Base-by-base conservation (phyloP, 2,888 invertebrate species). In the Patella ulyssiponensis region DNA sequence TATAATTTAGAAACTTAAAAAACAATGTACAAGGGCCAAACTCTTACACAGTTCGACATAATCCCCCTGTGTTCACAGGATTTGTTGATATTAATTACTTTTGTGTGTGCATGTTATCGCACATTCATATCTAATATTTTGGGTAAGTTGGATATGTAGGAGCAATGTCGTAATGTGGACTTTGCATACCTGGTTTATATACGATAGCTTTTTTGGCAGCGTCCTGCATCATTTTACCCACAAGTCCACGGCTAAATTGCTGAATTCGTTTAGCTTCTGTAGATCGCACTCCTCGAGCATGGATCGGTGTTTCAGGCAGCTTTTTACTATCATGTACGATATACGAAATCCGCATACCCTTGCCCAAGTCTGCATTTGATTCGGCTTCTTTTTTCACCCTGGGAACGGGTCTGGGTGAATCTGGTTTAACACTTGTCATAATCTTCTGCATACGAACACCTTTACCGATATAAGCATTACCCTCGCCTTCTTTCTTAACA, bases 381-480 rank as follows among this genome's bases (percentile, higher is more conserved):
- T 64, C 20, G 14, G 64, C 64, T 23, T 64, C 64, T 64, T 64
- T 64, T 23, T 64, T 64, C 9, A 64, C 64, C 23, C 64, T 64
- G 20, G 64, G 64, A 12, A 23, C 20, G 64, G 64, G 64, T 11
- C 64, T 20, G 20, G 64, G 64, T 12, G 20, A 20, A 64, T 64
- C 64, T 12, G 64, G 64, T 64, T 64, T 23, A 64, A 64, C 64
- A 11, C 20, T 23, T 4, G 64, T 64, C 23, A 64, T 23, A 23
- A 64, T 64, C 64, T 23, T 64, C 20, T 64, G 64, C 64, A 64
- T 64, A 64, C 64, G 64, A 64, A 23, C 23, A 3, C 64, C 64
- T 20, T 64, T 64, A 3, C 64, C 64, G 3, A 64, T 64, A 3
- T 20, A 3, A 23, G 64, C 64, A 14, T 64, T 64, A 20, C 23